Evolutionary conservation across 64 coral and sea anemone genomes (phyloP), one percentile per base, ranked within the genome.

Genomic region (Montipora sp.): DNA sequence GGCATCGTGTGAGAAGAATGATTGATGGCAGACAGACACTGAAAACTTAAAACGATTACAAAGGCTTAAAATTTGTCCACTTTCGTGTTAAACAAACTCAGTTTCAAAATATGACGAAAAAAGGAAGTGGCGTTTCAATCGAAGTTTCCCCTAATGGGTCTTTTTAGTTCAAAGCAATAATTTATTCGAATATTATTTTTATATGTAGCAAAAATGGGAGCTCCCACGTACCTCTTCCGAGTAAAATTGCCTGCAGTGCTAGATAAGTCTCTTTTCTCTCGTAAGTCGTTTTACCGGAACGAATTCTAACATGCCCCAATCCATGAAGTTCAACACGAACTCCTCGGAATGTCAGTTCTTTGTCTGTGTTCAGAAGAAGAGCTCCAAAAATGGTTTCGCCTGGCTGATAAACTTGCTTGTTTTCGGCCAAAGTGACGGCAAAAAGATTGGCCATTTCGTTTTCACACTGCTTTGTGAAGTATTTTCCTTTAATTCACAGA

Each of bases 201-300:
- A 36, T 36, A 27, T 0, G 36, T 36, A 36, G 36, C 36, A 36
- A 36, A 36, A 36, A 36, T 36, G 1, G 36, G 36, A 36, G 36
- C 68, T 14, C 46, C 13, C 21, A 48, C 63, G 46, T 46, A 85
- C 82, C 82, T 85, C 82, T 85, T 70, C 82, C 82, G 1, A 85
- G 65, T 49, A 85, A 44, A 19, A 85, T 48, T 21, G 65, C 44
- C 18, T 71, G 82, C 19, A 49, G 16, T 48, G 44, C 43, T 10
- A 85, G 19, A 49, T 71, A 85, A 0, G 61, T 70, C 65, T 49
- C 65, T 50, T 23, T 85, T 14, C 61, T 85, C 16, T 69, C 82
- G 18, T 85, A 85, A 14, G 82, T 85, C 23, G 50, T 45, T 85
- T 71, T 85, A 71, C 82, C 82, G 0, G 82, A 85, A 85, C 82